These are phyloP conservation scores for Nylanderia fulva DNA, from an alignment of 1,140 invertebrate species.

Conservation along the genomic window DNA sequence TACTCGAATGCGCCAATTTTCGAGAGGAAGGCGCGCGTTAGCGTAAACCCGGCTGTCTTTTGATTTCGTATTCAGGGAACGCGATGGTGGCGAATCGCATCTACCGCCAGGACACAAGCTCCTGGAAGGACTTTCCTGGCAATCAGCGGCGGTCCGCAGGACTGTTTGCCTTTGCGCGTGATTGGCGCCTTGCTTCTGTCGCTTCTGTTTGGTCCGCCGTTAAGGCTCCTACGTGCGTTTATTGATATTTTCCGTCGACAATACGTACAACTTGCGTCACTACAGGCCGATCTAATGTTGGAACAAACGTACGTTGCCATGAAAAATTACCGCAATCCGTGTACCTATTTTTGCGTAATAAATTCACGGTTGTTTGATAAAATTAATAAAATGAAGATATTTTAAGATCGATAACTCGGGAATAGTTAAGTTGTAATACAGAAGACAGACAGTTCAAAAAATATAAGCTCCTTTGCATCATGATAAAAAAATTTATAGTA, in stretches of 20 bases:
- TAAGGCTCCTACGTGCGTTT: slow-evolving; percentile 69
- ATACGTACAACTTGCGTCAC: slow-evolving; percentile 51
- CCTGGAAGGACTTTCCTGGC: slow-evolving; percentile 78
- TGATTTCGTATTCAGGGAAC: slow-evolving; percentile 77
- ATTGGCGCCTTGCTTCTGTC: slow-evolving; percentile 80
- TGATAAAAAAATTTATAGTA: too few relatives aligned
- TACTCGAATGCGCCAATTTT: slow-evolving; percentile 64
- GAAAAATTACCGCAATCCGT: background rate
- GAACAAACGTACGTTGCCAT: background rate
- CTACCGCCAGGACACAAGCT: slow-evolving; percentile 68
- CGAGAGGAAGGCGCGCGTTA: slow-evolving; percentile 40
- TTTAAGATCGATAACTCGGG: background rate
- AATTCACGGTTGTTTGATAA: background rate
- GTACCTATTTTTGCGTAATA: background rate
- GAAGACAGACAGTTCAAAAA: background rate
- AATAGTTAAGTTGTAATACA: too few relatives aligned
- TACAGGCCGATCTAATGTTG: slow-evolving; percentile 51
- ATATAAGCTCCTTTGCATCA: background rate
- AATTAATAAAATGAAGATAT: background rate
- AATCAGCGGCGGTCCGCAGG: slow-evolving; percentile 81
- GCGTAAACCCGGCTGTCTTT: slow-evolving; percentile 64
- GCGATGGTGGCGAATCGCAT: slow-evolving; percentile 66
- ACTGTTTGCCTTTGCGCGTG: slow-evolving; percentile 83
- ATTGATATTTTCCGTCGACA: slow-evolving; percentile 74
- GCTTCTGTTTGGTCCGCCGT: slow-evolving; percentile 72